A percentile compares a stretch with the other conserved stretches of the same genome.
Conservation (phyloP, 2,888 invertebrate genomes). For the Ophion ventricosus region DNA sequence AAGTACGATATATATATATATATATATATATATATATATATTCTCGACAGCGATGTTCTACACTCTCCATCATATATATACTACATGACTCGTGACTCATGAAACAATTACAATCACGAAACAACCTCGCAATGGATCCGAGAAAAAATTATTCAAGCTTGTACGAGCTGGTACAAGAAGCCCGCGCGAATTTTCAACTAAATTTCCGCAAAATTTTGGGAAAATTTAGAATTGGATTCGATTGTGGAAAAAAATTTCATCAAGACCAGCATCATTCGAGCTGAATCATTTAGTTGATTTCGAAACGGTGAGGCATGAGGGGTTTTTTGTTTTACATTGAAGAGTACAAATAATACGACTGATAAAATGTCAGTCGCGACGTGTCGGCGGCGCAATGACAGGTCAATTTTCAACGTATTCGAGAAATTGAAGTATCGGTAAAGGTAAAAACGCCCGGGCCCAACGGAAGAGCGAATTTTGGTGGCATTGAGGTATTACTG, state of each 20-base stretch:
- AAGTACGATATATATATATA: slow-evolving; percentile 26
- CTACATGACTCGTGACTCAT: slow-evolving; percentile 23
- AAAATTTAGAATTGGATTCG: background rate
- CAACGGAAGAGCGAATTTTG: background rate
- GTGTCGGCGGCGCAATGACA: background rate
- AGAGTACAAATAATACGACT: background rate
- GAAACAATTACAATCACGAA: slow-evolving; percentile 15
- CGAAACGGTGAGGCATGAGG: background rate
- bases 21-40: slow-evolving; percentile 32
- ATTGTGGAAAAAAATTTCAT: background rate
- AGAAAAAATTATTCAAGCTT: background rate
- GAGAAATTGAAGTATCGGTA: background rate
- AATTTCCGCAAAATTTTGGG: background rate
- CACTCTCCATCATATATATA: slow-evolving; percentile 26
- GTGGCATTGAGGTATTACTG: too few relatives aligned
- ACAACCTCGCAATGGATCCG: background rate
- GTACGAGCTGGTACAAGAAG: background rate
- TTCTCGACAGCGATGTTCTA: slow-evolving; percentile 24
- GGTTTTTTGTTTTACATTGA: background rate
- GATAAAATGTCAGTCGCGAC: background rate
- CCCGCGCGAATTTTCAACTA: background rate
- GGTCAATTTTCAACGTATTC: background rate
- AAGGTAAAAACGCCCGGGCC: background rate
- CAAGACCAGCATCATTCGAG: background rate
- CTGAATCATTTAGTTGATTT: background rate